Percentiles rank a stretch among this genome's conserved stretches.
Conservation (phyloP, 2,797 vertebrate genomes). For the Crocodylus rhombifer region DNA sequence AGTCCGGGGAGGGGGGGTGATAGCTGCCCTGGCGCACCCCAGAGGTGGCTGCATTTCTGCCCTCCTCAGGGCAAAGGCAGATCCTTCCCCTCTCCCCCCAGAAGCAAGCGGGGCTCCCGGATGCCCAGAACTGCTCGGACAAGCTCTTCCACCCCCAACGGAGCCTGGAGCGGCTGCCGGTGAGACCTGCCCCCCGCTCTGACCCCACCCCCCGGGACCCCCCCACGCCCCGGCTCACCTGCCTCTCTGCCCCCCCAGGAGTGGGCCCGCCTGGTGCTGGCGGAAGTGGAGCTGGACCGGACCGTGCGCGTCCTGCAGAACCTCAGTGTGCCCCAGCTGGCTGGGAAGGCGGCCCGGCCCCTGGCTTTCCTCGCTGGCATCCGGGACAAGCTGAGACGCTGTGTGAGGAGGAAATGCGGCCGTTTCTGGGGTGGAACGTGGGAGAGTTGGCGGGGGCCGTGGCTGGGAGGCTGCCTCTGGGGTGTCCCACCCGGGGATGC, state of each 20-base stretch:
- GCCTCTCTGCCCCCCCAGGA: background rate
- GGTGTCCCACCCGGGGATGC: background rate
- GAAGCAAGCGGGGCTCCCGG: background rate
- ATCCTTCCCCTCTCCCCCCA: background rate
- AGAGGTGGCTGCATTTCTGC: background rate
- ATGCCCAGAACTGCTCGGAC: background rate
- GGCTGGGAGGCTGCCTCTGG: background rate
- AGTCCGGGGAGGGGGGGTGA: too few relatives aligned
- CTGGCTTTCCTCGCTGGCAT: background rate
- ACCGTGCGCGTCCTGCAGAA: background rate
- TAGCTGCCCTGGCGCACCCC: background rate
- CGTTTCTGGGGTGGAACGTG: background rate
- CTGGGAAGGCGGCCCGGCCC: background rate
- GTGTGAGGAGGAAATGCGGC: conserved; percentile 23
- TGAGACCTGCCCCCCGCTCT: background rate
- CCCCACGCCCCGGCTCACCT: background rate
- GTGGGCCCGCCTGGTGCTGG: background rate
- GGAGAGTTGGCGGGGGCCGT: background rate
- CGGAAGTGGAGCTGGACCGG: background rate
- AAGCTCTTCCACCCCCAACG: too few relatives aligned
- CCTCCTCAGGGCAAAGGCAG: background rate
- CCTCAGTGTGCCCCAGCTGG: background rate
- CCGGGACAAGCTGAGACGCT: background rate
- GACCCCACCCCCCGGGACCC: background rate
- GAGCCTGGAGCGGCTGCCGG: too few relatives aligned